Percentiles rank a stretch among this genome's conserved stretches.
These are phyloP conservation scores for Agonopterix subpropinquella DNA, from an alignment of 2,888 invertebrate species.

Conservation along the genomic window DNA sequence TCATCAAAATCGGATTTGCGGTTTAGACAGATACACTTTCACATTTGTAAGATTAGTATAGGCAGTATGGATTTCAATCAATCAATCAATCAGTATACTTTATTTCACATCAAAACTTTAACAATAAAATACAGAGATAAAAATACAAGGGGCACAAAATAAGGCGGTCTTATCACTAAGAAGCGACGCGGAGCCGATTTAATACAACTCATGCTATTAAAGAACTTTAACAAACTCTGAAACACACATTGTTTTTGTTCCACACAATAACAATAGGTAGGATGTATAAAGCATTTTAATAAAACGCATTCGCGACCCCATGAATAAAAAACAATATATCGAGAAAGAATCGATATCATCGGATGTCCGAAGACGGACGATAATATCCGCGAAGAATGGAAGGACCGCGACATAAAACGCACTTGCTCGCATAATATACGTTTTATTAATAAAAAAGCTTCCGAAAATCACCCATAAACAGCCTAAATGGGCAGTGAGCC, in stretches of 20 bases:
- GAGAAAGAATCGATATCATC: conserved; percentile 50
- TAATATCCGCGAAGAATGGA: conserved; percentile 60
- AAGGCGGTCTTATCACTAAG: too few relatives aligned
- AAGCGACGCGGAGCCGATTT: too few relatives aligned
- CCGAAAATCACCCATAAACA: conserved; percentile 71
- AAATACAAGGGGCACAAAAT: too few relatives aligned
- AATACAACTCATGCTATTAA: too few relatives aligned
- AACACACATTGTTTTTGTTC: neutral
- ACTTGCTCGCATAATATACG: conserved; percentile 75
- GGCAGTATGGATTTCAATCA: too few relatives aligned
- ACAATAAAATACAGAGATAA: too few relatives aligned
- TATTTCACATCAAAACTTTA: too few relatives aligned
- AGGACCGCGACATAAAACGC: conserved; percentile 66
- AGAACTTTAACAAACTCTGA: too few relatives aligned
- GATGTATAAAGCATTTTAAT: neutral
- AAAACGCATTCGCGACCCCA: conserved; percentile 12
- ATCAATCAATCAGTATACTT: too few relatives aligned
- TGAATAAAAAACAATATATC: conserved; percentile 39
- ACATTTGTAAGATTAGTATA: too few relatives aligned
- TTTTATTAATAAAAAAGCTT: conserved; percentile 75
- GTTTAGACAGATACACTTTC: neutral
- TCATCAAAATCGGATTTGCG: neutral
- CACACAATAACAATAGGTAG: neutral
- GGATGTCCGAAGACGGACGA: conserved; percentile 70
- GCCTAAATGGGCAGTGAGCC: conserved; percentile 67